Conservation (phyloP, 2,113 vertebrate species). For the Xiphorhynchus elegans region DNA sequence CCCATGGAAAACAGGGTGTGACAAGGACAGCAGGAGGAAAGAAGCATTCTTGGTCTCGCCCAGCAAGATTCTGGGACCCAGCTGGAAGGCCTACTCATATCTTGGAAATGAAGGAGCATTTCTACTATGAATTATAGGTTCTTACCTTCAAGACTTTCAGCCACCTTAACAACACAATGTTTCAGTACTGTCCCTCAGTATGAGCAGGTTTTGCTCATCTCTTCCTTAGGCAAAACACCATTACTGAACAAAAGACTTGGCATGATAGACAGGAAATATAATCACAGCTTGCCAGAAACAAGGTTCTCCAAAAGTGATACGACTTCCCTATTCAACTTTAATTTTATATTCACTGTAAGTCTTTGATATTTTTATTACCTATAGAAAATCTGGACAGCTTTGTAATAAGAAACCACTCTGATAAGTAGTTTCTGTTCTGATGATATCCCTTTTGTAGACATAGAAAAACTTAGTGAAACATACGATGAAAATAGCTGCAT, state of each 20-base stretch:
- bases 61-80: background rate
- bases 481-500: background rate
- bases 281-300: background rate
- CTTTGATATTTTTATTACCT: background rate
- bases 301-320: background rate
- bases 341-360: background rate
- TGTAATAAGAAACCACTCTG: background rate
- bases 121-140: background rate
- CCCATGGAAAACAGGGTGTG: background rate
- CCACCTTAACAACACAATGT: background rate
- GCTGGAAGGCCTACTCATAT: background rate
- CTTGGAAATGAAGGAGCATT: background rate
- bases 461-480: background rate
- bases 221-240: background rate
- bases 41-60: background rate
- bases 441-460: background rate
- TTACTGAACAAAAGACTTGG: background rate
- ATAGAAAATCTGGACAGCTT: background rate
- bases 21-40: background rate
- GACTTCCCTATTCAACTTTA: background rate
- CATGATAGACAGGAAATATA: background rate
- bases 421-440: background rate
- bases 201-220: background rate
- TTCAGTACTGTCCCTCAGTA: background rate
- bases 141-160: background rate